Evolutionary conservation across 2,797 vertebrate genomes (phyloP), one percentile per base, ranked within the genome.

Genomic region (Hapalemur alaotrensis): DNA sequence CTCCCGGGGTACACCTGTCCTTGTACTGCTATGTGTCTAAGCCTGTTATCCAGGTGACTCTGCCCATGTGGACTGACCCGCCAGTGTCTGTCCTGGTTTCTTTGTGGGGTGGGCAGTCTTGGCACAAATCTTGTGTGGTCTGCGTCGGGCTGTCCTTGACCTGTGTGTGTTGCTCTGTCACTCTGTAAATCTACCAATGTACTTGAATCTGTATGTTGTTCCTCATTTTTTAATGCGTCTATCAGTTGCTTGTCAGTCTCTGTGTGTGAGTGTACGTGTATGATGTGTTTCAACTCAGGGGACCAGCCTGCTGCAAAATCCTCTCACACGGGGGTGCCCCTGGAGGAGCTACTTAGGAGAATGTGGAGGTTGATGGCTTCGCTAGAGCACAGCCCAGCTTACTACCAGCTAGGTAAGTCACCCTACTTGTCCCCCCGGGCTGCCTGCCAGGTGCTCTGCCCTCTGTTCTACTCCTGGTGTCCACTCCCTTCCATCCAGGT

Each of bases 261-360:
- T 59, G 25, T 28, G 73, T 43, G 54, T 2, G 46, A 63, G 35
- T 46, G 38, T n/a, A 1, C 38, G 4, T 30, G 7, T n/a, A 18
- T 67, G 82, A 17, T 79, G 73, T 79, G 67, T 87, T 95, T 88
- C 76, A 93, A 87, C 38, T 70, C 35, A 81, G 91, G 86, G 70
- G 46, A 35, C 43, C 65, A 73, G 28, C 20, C 25, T 81, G 76
- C 41, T 81, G 59, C 79, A 92, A 95, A 96, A 70, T 76, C 70
- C 52, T 95, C 70, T 84, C 59, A 6, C 17, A 0, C 4, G 38
- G 41, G 46, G 59, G 46, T 43, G 57, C 28, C 63, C 46, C 30
- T 46, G 17, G 20, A 93, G 91, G 25, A 89, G 59, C 23, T 81
- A 32, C 81, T 1, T 7, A 46, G 78, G 69, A 83, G 43, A 97